These are phyloP conservation scores for Palythoa caribaeorum DNA, from an alignment of 92 coral and sea anemone species.

Conservation along the genomic window DNA sequence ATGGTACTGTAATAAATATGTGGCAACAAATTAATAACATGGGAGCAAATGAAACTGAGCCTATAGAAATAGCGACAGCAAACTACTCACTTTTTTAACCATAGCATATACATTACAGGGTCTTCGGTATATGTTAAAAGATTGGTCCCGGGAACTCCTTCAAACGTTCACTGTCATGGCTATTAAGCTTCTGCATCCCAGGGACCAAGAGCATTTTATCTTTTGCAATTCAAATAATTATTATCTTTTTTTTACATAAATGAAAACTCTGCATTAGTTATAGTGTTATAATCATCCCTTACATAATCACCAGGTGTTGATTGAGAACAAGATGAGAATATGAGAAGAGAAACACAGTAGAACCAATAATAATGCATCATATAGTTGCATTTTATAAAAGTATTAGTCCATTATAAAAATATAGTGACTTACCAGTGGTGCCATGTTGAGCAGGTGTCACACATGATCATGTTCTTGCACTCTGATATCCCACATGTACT, in stretches of 20 bases:
- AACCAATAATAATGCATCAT: neutral
- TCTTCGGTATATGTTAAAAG: neutral
- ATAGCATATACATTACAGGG: neutral
- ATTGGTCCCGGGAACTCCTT: neutral
- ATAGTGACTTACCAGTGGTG: slow-evolving; percentile 22
- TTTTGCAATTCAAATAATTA: neutral
- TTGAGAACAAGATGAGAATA: neutral
- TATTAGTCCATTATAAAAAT: neutral
- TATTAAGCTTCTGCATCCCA: neutral
- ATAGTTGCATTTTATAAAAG: neutral
- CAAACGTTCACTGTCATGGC: neutral
- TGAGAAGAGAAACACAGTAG: neutral
- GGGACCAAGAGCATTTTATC: neutral
- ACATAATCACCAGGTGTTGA: neutral
- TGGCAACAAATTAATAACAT: too few species aligned
- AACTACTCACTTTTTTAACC: too few species aligned
- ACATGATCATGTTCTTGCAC: slow-evolving; percentile 26
- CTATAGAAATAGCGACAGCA: too few species aligned
- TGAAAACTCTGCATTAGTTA: neutral
- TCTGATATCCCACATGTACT: slow-evolving; percentile 24
- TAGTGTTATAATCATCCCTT: neutral
- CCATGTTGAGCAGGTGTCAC: slow-evolving; percentile 35
- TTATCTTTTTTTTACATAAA: neutral
- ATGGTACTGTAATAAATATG: too few species aligned
- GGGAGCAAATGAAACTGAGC: too few species aligned